Base-by-base conservation (phyloP, 2,888 invertebrate species). In the Netelia virgata region DNA sequence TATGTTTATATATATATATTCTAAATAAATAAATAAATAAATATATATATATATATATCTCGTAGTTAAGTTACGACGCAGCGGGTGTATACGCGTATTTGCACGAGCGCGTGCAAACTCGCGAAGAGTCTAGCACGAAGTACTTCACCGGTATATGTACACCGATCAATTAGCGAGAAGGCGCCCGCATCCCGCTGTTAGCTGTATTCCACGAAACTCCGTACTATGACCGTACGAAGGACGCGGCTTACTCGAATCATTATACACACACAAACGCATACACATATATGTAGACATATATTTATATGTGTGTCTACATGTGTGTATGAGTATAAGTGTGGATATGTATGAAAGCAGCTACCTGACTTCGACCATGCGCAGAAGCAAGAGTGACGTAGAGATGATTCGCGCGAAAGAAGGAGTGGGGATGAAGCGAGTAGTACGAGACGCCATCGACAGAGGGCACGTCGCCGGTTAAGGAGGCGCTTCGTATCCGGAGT, bases 111-210 rank as follows among this genome's bases (percentile, higher is more conserved):
- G 79, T 79, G 73, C 64, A 80, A 83, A 63, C 72, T 75, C 61
- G 61, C 68, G n/a, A 72, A 41, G 55, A 57, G 16, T 20, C 66
- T 47, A 66, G 47, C 66, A 47, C 81, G 55, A 64, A 16, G 64
- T 41, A 47, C 66, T 36, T 75, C 66, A 72, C 57, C 79, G 64
- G 28, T 66, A 66, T 61, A 57, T n/a, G 70, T 83, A 70, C 80
- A 79, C 82, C 77, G 84, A 86, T 86, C 86, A 86, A 86, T 86
- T 86, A 86, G 86, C 82, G 75, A 84, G 80, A 83, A 83, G 82
- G 79, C 79, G 80, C 80, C 80, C 79, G 83, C 79, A 68, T 82
- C 82, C 73, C 79, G 83, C 83, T 79, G 83, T 66, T 79, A 64
- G 28, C 50, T 28, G 76, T 77, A 84, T 84, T 84, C 84, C 84